Evolutionary conservation across 2,888 invertebrate species (phyloP).

Genomic region (Zonitis immaculata): DNA sequence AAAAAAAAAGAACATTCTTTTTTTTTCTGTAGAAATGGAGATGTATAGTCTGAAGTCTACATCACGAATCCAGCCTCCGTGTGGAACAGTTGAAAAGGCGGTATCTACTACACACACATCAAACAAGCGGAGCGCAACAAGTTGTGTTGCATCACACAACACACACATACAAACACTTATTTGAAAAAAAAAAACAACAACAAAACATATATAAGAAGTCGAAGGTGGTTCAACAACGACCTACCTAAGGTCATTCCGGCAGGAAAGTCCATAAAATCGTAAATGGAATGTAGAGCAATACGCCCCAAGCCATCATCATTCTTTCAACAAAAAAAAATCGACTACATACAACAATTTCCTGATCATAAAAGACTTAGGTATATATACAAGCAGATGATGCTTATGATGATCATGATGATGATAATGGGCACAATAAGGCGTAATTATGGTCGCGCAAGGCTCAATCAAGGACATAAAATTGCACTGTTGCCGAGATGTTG

Average conservation of each 20-base stretch:
- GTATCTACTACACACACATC: slow-evolving; percentile 11
- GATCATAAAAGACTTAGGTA: not conserved
- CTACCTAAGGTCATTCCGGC: slow-evolving; percentile 6
- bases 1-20: too few species aligned
- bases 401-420: not conserved
- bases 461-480: slow-evolving; percentile 6
- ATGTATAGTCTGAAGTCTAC: slow-evolving; percentile 25
- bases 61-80: slow-evolving; percentile 27
- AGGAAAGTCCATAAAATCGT: slow-evolving; percentile 6
- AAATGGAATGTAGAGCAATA: slow-evolving; percentile 6
- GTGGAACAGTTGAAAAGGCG: slow-evolving; percentile 22
- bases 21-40: not conserved
- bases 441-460: slow-evolving; percentile 2
- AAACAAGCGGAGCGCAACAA: slow-evolving; percentile 21
- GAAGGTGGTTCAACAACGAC: slow-evolving; percentile 1
- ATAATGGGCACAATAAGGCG: slow-evolving; percentile 1
- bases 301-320: not conserved
- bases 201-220: too few species aligned
- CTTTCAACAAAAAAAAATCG: not conserved
- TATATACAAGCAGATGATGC: not conserved
- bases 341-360: too few species aligned
- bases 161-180: not conserved
- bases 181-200: too few species aligned
- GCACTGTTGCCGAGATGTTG: slow-evolving; percentile 5
- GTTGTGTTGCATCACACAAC: not conserved